These are phyloP conservation scores for Anodontia alba DNA, from an alignment of 2,888 invertebrate species.

Conservation along the genomic window DNA sequence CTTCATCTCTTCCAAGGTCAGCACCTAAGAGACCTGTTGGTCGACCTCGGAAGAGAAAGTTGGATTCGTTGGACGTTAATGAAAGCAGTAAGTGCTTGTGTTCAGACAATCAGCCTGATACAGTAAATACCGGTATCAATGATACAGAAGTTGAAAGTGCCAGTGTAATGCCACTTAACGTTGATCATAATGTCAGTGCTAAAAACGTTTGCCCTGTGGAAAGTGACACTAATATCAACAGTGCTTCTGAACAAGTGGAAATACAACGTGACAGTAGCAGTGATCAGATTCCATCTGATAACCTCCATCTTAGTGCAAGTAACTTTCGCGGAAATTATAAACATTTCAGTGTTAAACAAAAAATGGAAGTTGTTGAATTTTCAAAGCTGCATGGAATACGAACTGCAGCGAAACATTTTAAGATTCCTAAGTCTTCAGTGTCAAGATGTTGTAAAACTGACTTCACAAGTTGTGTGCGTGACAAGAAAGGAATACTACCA, in stretches of 20 bases:
- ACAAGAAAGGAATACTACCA: slow-evolving; percentile 35
- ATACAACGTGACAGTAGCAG: neutral
- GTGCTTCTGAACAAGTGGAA: neutral
- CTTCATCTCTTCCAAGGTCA: slow-evolving; percentile 13
- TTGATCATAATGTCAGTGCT: too few species aligned
- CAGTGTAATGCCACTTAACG: too few species aligned
- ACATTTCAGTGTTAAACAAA: too few species aligned
- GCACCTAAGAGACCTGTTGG: slow-evolving; percentile 34
- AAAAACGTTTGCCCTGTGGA: too few species aligned
- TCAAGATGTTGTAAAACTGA: slow-evolving; percentile 15
- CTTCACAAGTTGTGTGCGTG: neutral
- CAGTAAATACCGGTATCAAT: too few species aligned
- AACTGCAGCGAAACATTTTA: neutral
- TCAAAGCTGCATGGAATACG: slow-evolving; percentile 15
- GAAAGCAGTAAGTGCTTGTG: neutral
- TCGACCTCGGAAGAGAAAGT: neutral
- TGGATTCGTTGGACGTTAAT: too few species aligned
- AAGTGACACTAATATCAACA: too few species aligned
- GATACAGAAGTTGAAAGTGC: too few species aligned
- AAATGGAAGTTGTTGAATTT: slow-evolving; percentile 14
- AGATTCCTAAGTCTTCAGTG: slow-evolving; percentile 15
- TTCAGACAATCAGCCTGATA: neutral
- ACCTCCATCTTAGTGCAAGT: too few species aligned
- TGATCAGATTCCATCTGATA: too few species aligned
- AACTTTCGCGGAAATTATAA: too few species aligned